A percentile compares a stretch with the other conserved stretches of the same genome.
Conservation (phyloP, 1,140 invertebrate genomes). For the Drosophila azteca region DNA sequence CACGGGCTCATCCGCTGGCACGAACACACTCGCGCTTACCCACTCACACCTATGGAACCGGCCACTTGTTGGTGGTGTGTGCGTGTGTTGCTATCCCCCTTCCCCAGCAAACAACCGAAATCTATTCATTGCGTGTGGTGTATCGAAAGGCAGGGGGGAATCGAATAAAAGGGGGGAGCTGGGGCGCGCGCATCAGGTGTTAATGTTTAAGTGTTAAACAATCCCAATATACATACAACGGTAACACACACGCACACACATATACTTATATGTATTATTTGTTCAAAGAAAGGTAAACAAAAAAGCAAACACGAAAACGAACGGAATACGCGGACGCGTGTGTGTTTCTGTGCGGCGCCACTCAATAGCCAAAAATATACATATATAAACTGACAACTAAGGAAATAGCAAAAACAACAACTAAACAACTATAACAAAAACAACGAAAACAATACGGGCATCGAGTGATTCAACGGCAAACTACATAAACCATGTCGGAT, state of each 20-base stretch:
- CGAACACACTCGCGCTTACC: too few relatives aligned
- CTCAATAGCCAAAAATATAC: conserved; percentile 35
- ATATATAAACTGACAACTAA: conserved; percentile 43
- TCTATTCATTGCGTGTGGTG: conserved; percentile 56
- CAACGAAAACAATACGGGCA: conserved; percentile 38
- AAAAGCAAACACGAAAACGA: conserved; percentile 34
- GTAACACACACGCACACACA: neutral
- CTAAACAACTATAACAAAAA: conserved; percentile 17
- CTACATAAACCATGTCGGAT: conserved; percentile 75
- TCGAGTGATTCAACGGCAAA: conserved; percentile 66
- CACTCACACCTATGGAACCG: conserved; percentile 20
- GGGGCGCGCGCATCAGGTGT: conserved; percentile 64
- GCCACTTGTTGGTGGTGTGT: conserved; percentile 64
- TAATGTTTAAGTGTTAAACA: conserved; percentile 69
- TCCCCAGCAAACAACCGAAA: conserved; percentile 52
- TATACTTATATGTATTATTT: conserved; percentile 3
- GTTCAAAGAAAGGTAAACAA: conserved; percentile 53
- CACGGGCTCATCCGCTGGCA: conserved; percentile 2
- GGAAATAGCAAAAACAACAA: conserved; percentile 22
- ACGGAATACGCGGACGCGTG: conserved; percentile 29
- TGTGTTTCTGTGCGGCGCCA: conserved; percentile 60
- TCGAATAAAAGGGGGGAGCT: conserved; percentile 41
- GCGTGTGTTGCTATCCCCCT: conserved; percentile 37
- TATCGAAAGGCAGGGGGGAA: conserved; percentile 47
- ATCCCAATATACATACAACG: conserved; percentile 35